Base-by-base conservation (phyloP, 2,888 invertebrate genomes). In the Drosophila algonquin region DNA sequence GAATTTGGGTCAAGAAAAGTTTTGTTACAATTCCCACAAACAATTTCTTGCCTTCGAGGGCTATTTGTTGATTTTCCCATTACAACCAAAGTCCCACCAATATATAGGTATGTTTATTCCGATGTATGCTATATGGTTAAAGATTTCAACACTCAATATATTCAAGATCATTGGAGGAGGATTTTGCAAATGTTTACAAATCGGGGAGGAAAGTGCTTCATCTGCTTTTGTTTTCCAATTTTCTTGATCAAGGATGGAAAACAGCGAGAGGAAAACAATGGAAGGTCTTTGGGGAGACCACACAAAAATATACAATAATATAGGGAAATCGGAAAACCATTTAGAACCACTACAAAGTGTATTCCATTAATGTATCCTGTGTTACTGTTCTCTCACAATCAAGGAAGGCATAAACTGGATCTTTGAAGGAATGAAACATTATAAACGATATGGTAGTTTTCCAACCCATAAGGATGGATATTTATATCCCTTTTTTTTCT, bases 1-100 rank as follows among this genome's bases (percentile, higher is more conserved):
- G 14, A 59, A 74, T 30, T 57, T 58, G 46, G 73, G 64, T 53
- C 65, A 56, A n/a, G 8, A 52, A 47, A 47, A 52, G 55, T 35
- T 12, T 51, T 73, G 68, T 73, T 74, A 56, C 27, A 63, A 57
- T 40, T 21, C 35, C 45, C 35, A 51, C 14, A 27, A 46, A 27
- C 32, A 46, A 7, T 7, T n/a, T 7, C 6, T 7, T 21, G 8
- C 45, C 18, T 40, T n/a, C 6, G 40, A 16, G 40, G 40, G 24
- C 4, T 21, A 32, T 53, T 40, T 62, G 51, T 64, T 24, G 47
- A 21, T 62, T 62, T 61, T 63, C 44, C 24, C 3, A 24, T 54
- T n/a, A 40, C 40, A 40, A 18, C 18, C 40, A 44, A n/a, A 44
- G 24, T 24, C 6, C 21, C 40, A n/a, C 6, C 40, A 2, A 14